These are phyloP conservation scores for Boloria euphrosyne DNA, from an alignment of 2,888 invertebrate species.

Conservation along the genomic window DNA sequence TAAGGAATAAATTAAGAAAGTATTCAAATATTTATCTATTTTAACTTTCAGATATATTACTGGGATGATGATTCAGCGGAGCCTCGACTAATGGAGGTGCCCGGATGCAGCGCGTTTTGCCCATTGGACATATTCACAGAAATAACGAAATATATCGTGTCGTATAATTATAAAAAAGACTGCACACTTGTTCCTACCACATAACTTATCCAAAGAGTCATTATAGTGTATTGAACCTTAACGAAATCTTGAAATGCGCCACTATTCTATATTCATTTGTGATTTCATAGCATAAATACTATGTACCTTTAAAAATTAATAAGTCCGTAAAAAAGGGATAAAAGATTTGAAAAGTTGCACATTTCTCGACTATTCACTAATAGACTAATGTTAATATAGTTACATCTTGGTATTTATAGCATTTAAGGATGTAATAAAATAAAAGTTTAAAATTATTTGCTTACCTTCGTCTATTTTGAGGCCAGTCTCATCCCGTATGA, in stretches of 20 bases:
- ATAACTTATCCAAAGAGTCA: conserved; percentile 24
- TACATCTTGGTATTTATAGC: background rate
- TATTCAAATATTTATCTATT: background rate
- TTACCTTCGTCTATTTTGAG: conserved; percentile 91
- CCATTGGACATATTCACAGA: conserved; percentile 77
- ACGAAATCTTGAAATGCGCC: background rate
- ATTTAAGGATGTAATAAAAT: conserved; percentile 11
- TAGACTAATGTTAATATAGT: background rate
- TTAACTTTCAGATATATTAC: conserved; percentile 72
- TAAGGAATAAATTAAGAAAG: too few species aligned
- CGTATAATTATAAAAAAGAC: conserved; percentile 71
- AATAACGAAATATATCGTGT: conserved; percentile 70
- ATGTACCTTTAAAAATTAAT: background rate
- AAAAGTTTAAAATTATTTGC: conserved; percentile 43
- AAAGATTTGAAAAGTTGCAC: background rate
- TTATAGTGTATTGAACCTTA: conserved; percentile 19
- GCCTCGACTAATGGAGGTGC: conserved; percentile 75
- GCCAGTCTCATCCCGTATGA: conserved; percentile 92
- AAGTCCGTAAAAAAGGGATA: background rate
- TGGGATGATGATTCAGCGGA: conserved; percentile 79
- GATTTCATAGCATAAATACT: background rate
- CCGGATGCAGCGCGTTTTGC: conserved; percentile 78
- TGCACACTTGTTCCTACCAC: conserved; percentile 56
- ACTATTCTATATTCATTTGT: background rate
- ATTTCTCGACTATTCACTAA: conserved; percentile 11